A percentile compares a stretch with the other conserved stretches of the same genome.
phyloP scores from a whole-genome alignment of 2,113 vertebrate genomes.

The Tragelaphus imberbis region DNA sequence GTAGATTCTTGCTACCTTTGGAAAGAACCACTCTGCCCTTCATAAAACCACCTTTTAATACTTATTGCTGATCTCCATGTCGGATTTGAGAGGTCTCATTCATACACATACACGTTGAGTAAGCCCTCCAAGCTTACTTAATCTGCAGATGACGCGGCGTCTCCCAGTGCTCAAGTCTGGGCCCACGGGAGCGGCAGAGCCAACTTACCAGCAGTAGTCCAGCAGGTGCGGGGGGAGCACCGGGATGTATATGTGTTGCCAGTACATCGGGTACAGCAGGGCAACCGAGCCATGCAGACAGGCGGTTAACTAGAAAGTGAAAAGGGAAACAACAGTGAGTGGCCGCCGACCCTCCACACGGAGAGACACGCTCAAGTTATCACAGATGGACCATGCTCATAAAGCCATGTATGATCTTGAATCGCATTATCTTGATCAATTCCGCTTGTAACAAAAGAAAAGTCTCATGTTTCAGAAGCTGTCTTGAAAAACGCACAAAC shows the following conservation, averaged over 20 bases:
- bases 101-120: rapidly evolving
- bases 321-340: slow-evolving; percentile 63
- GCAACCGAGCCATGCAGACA: slow-evolving; percentile 94
- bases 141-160: rapidly evolving
- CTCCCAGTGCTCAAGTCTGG: background rate
- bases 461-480: background rate
- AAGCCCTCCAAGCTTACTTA: no score
- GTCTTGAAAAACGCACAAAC: background rate
- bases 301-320: slow-evolving; percentile 88
- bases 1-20: background rate
- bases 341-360: background rate
- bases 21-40: background rate
- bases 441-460: background rate
- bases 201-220: slow-evolving; percentile 98
- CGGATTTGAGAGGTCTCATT: background rate
- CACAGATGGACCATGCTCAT: background rate
- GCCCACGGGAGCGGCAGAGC: background rate
- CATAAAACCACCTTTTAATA: background rate
- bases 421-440: background rate
- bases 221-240: slow-evolving; percentile 96
- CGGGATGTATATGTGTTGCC: slow-evolving; percentile 99
- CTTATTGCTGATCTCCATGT: background rate
- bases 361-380: slow-evolving; percentile 1
- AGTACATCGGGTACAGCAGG: slow-evolving; percentile 96
- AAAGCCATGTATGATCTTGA: background rate